Conservation (phyloP, 2,113 vertebrate species). For the Bubo scandiacus region DNA sequence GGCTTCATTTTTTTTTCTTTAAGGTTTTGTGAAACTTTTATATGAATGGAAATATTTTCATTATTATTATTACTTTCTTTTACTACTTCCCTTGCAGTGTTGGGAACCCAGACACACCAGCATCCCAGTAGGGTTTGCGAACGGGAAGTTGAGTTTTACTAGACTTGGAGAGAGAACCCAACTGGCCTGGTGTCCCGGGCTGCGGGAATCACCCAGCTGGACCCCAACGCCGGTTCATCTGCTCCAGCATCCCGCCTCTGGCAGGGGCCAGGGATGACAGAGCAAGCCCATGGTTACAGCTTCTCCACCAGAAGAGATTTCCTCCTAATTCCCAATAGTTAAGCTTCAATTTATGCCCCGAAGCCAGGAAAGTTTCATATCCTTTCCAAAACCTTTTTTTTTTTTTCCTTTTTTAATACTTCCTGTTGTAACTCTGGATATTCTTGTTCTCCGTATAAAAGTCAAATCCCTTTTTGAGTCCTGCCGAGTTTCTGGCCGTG, state of each 20-base stretch:
- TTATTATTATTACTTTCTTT: slow-evolving; percentile 38
- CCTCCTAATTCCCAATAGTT: slow-evolving; percentile 59
- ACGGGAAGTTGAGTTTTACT: slow-evolving; percentile 28
- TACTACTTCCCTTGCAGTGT: slow-evolving; percentile 31
- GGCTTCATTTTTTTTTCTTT: background rate
- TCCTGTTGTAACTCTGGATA: slow-evolving; percentile 48
- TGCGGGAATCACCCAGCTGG: background rate
- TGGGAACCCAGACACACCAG: slow-evolving; percentile 4
- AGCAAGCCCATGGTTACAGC: background rate
- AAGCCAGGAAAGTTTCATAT: slow-evolving; percentile 66
- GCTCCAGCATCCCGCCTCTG: slow-evolving; percentile 23
- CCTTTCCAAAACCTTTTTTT: slow-evolving; percentile 25
- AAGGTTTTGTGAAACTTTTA: slow-evolving; percentile 47
- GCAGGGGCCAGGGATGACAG: background rate
- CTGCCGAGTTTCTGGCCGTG: background rate
- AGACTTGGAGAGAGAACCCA: slow-evolving; percentile 38
- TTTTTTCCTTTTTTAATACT: background rate
- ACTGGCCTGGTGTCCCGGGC: background rate
- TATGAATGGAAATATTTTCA: slow-evolving; percentile 54
- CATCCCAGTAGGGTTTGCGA: background rate
- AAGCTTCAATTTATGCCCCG: slow-evolving; percentile 1
- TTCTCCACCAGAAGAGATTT: slow-evolving; percentile 45
- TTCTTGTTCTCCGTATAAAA: slow-evolving; percentile 32
- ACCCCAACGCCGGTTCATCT: background rate
- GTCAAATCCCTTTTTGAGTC: background rate